A percentile compares a stretch with the other conserved stretches of the same genome.
phyloP scores from a whole-genome alignment of 30 jellyfish, hydroid and myxozoan genomes.

The Hydra vulgaris region DNA sequence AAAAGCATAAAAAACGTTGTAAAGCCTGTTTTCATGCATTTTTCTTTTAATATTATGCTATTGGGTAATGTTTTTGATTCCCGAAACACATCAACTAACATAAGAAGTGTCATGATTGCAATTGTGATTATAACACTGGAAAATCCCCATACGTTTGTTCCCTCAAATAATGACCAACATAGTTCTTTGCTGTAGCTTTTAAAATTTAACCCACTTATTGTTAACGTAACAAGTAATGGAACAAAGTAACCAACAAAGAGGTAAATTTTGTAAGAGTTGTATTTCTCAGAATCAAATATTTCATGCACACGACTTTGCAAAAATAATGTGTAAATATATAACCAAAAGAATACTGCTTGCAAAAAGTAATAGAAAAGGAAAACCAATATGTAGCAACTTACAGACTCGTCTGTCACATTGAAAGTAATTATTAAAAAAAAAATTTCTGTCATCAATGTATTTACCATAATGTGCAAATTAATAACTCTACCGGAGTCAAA shows the following conservation, averaged over 20 bases:
- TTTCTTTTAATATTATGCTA: slow-evolving; percentile 68
- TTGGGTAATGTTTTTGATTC: slow-evolving; percentile 53
- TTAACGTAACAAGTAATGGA: slow-evolving; percentile 73
- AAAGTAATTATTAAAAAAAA: slow-evolving; percentile 55
- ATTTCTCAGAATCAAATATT: slow-evolving; percentile 60
- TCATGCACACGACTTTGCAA: slow-evolving; percentile 57
- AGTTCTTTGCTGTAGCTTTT: slow-evolving; percentile 38
- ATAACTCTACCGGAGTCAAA: slow-evolving; percentile 87
- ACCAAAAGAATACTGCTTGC: slow-evolving; percentile 86
- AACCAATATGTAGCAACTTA: slow-evolving; percentile 68
- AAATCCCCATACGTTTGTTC: slow-evolving; percentile 92
- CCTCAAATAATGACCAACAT: slow-evolving; percentile 85
- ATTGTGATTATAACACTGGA: slow-evolving; percentile 70
- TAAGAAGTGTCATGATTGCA: slow-evolving; percentile 48
- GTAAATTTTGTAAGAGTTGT: slow-evolving; percentile 76
- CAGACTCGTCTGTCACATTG: slow-evolving; percentile 46
- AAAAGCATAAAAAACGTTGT: slow-evolving; percentile 57
- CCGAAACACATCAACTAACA: slow-evolving; percentile 39
- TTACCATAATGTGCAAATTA: slow-evolving; percentile 75
- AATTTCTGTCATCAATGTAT: slow-evolving; percentile 60
- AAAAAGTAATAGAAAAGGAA: slow-evolving; percentile 64
- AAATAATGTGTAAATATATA: slow-evolving; percentile 65
- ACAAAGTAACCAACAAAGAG: slow-evolving; percentile 74
- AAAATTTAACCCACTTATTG: slow-evolving; percentile 72
- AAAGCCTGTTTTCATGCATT: slow-evolving; percentile 63